Evolutionary conservation across 2,888 invertebrate genomes (phyloP), one percentile per base, ranked within the genome.

Genomic region (Dysmachus trigonus): DNA sequence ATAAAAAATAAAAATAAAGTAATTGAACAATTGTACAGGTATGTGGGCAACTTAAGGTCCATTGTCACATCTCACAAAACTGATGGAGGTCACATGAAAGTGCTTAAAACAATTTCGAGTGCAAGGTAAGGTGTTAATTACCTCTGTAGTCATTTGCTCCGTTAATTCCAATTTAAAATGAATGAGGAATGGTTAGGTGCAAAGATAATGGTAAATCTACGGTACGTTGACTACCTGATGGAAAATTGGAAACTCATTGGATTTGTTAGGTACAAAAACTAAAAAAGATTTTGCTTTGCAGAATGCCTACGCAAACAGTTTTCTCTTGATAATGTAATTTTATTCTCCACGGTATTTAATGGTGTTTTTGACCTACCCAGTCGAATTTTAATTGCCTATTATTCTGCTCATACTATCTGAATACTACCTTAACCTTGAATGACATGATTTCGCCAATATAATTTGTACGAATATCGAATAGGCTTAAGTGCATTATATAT

Each of bases 1-100:
- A 41, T 41, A 62, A 18, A 47, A 83, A 27, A 51, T 38, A 47
- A 73, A 77, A 41, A 41, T 41, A 41, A 76, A 33, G 77, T 71
- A 51, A 85, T 35, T 71, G 41, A 79, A 71, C 35, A 4, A 13
- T 33, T 31, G 62, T 53, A 22, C 62, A 62, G 62, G 10, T 62
- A 62, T 62, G 62, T 62, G 3, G 41, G 27, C 35, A 15, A 33
- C 30, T 72, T 18, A 30, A 27, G n/a, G 8, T 22, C 33, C 81
- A 62, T 82, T 82, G 81, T 82, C 33, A 82, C 81, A 31, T 18
- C 35, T 62, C 31, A 35, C 33, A 35, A n/a, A 35, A 27, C 41
- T 62, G 62, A 53, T 82, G 31, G 81, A 85, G 73, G 85, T 85
- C 47, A 73, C 72, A 79, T 81, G 81, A 86, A 81, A 86, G 86